These are phyloP conservation scores for Lepilemur ruficaudatus DNA, from an alignment of 2,797 vertebrate genomes.

Conservation along the genomic window DNA sequence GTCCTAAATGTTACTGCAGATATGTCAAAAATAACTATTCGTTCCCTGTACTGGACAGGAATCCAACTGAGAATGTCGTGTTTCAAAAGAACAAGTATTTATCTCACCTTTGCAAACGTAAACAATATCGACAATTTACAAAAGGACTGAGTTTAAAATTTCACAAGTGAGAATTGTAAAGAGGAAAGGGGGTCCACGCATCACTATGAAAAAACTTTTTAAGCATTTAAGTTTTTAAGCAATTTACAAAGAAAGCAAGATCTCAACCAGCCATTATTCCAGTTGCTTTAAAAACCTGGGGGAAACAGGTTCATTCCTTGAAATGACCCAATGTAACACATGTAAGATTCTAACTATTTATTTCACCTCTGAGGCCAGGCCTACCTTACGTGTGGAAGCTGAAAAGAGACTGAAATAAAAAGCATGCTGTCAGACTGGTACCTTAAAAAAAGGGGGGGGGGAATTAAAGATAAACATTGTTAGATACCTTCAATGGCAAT, in stretches of 20 bases:
- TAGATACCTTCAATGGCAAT: conserved; percentile 94
- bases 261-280: background rate
- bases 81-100: conserved; percentile 44
- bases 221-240: background rate
- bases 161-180: conserved; percentile 8
- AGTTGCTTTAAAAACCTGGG: conserved; percentile 23
- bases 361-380: conserved; percentile 42
- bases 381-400: conserved; percentile 46
- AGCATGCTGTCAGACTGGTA: conserved; percentile 33
- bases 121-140: background rate
- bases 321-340: conserved; percentile 12
- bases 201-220: background rate
- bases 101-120: conserved; percentile 42
- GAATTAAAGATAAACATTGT: conserved; percentile 27
- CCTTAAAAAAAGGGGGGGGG: background rate
- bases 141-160: conserved; percentile 39
- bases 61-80: background rate
- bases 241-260: conserved; percentile 50
- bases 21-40: conserved; percentile 21
- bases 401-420: conserved; percentile 60
- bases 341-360: conserved; percentile 31
- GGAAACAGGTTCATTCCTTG: background rate
- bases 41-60: background rate
- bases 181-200: background rate
- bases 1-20: conserved; percentile 28